phyloP scores from a whole-genome alignment of 2,888 invertebrate genomes.

The Scaptomyza parva region DNA sequence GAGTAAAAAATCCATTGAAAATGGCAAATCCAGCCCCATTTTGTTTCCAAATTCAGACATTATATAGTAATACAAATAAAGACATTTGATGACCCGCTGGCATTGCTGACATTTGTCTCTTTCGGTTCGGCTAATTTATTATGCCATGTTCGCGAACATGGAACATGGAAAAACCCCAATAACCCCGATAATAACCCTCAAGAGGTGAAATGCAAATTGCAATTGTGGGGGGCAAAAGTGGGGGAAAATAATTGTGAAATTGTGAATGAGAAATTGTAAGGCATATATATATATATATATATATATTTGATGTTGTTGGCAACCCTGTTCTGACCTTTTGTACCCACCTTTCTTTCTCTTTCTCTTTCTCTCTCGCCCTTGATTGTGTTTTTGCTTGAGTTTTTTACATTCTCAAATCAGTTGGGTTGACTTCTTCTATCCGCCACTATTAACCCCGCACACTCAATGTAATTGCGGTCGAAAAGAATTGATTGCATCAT shows the following conservation, averaged over 20 bases:
- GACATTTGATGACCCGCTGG: neutral
- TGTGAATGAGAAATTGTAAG: too few relatives aligned
- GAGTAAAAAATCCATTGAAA: too few relatives aligned
- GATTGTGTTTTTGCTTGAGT: neutral
- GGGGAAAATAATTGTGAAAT: slow-evolving; percentile 3
- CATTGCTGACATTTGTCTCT: too few relatives aligned
- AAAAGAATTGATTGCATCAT: slow-evolving; percentile 30
- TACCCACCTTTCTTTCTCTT: neutral
- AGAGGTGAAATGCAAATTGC: neutral
- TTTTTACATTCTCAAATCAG: too few relatives aligned
- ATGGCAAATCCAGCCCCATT: too few relatives aligned
- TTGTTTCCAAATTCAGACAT: too few relatives aligned
- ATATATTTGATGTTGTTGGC: too few relatives aligned
- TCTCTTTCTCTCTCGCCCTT: neutral
- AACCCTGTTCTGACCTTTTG: neutral
- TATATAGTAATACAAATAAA: too few relatives aligned
- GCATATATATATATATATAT: too few relatives aligned
- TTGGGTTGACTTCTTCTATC: too few relatives aligned
- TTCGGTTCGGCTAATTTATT: neutral
- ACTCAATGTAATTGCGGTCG: slow-evolving; percentile 48
- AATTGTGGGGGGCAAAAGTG: neutral
- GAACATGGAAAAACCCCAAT: neutral
- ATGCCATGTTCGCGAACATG: neutral
- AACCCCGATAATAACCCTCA: too few relatives aligned
- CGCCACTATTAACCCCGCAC: neutral